A percentile compares a stretch with the other conserved stretches of the same genome.
phyloP scores from a whole-genome alignment of 1,140 invertebrate species.

The Bombus sylvicola region DNA sequence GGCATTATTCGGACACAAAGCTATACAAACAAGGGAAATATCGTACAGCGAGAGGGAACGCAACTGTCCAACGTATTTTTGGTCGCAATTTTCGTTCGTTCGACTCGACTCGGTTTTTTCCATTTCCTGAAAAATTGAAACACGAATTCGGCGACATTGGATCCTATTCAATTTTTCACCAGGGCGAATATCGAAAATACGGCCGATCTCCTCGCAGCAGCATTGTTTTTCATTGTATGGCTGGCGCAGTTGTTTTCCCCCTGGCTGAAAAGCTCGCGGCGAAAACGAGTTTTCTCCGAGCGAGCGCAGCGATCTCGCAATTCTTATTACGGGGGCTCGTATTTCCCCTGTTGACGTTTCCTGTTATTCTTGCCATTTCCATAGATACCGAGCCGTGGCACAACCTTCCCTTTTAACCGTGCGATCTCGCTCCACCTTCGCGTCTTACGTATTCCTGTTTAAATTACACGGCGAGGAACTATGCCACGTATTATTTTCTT shows the following conservation, averaged over 20 bases:
- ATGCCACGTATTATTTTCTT: neutral
- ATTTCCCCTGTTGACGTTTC: conserved; percentile 43
- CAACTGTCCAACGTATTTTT: no score
- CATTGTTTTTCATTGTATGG: conserved; percentile 22
- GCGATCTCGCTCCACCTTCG: neutral
- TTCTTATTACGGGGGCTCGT: conserved; percentile 43
- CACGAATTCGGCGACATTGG: conserved; percentile 16
- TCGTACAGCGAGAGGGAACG: no score
- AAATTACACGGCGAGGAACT: neutral
- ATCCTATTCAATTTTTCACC: conserved; percentile 25
- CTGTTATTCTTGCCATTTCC: conserved; percentile 20
- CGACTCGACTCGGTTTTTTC: conserved; percentile 15
- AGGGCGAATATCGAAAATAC: conserved; percentile 6
- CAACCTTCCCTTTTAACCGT: neutral
- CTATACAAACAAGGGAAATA: neutral
- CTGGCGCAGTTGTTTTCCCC: neutral
- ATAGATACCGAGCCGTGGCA: neutral
- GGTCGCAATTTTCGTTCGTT: neutral
- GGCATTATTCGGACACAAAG: neutral
- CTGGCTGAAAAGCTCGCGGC: conserved; percentile 2
- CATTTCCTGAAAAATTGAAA: conserved; percentile 32
- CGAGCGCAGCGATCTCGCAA: neutral
- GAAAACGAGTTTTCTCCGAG: conserved; percentile 27
- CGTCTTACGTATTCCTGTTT: conserved; percentile 1
- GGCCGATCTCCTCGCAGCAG: neutral